Percentiles rank a stretch among this genome's conserved stretches.
These are phyloP conservation scores for Platycheirus rosarum DNA, from an alignment of 2,888 invertebrate genomes.

Conservation along the genomic window DNA sequence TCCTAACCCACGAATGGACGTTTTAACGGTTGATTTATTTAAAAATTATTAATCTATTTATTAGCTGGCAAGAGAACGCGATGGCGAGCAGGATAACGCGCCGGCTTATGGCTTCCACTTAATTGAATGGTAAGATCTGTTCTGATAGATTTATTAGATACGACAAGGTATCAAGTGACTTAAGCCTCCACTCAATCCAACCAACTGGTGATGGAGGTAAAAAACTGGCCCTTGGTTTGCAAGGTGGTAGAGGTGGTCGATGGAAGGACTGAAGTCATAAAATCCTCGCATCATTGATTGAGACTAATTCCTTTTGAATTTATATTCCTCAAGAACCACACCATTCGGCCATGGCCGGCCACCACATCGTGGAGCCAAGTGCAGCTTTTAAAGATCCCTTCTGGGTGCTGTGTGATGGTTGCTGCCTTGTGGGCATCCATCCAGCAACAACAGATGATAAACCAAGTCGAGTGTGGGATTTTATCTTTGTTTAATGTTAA, in stretches of 20 bases:
- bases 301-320: conserved; percentile 68
- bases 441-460: conserved; percentile 40
- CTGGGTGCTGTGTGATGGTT: conserved; percentile 16
- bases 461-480: conserved; percentile 68
- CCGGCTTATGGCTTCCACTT: conserved; percentile 24
- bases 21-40: conserved; percentile 58
- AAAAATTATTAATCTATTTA: conserved; percentile 59
- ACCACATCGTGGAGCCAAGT: conserved; percentile 11
- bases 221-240: no score
- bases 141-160: conserved; percentile 42
- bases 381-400: conserved; percentile 24
- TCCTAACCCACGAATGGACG: conserved; percentile 26
- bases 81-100: conserved; percentile 32
- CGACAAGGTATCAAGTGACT: conserved; percentile 29
- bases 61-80: conserved; percentile 35
- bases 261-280: conserved; percentile 47
- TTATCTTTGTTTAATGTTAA: conserved; percentile 70
- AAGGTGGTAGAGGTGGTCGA: conserved; percentile 36
- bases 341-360: neutral
- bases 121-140: conserved; percentile 64
- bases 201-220: no score
- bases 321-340: conserved; percentile 39
- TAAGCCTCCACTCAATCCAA: no score
- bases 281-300: conserved; percentile 69
- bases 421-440: conserved; percentile 13